Conservation (phyloP, 2,888 invertebrate genomes). For the Drosophila macrospina region DNA sequence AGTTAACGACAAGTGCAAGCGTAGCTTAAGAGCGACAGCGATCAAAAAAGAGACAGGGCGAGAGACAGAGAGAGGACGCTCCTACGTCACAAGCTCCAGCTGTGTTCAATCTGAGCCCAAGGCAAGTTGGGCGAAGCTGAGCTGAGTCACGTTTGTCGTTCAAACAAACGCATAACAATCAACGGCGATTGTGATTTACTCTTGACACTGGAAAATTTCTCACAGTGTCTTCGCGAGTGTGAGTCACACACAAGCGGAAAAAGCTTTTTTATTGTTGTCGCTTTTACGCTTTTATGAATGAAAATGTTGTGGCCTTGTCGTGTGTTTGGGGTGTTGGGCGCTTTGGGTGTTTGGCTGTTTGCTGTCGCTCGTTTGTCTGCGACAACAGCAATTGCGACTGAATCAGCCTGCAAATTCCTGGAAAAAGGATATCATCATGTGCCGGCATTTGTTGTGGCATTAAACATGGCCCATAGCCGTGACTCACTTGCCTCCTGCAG, state of each 20-base stretch:
- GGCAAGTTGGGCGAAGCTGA: no score
- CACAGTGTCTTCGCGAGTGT: conserved; percentile 47
- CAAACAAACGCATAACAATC: conserved; percentile 23
- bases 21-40: conserved; percentile 19
- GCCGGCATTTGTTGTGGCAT: conserved; percentile 76
- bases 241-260: conserved; percentile 47
- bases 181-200: conserved; percentile 9
- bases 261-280: conserved; percentile 66
- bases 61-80: conserved; percentile 5
- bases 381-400: conserved; percentile 41
- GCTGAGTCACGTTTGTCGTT: no score
- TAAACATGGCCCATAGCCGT: conserved; percentile 45
- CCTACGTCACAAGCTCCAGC: conserved; percentile 41
- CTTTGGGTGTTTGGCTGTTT: conserved; percentile 29
- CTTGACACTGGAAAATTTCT: conserved; percentile 45
- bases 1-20: conserved; percentile 33
- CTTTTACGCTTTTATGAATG: conserved; percentile 75
- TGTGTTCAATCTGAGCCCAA: not conserved
- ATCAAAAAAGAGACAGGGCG: not conserved
- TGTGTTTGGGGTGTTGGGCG: conserved; percentile 1
- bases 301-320: conserved; percentile 47
- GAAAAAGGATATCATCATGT: conserved; percentile 81
- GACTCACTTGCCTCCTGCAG: conserved; percentile 65
- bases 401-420: conserved; percentile 76
- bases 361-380: conserved; percentile 54